A percentile compares a stretch with the other conserved stretches of the same genome.
phyloP scores from a whole-genome alignment of 2,797 vertebrate species.

The Pseudomugil gertrudae region DNA sequence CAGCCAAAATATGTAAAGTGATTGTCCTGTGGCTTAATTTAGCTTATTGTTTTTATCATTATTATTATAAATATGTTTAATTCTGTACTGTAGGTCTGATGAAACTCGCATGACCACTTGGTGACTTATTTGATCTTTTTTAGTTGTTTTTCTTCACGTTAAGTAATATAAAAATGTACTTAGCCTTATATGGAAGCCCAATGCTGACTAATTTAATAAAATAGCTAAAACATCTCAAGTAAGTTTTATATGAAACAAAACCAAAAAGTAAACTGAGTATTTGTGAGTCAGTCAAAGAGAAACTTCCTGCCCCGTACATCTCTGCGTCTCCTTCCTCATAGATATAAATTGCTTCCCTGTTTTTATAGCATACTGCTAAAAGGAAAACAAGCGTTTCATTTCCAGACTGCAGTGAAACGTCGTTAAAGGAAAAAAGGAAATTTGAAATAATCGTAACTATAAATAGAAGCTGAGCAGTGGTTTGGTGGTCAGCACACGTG shows the following conservation, averaged over 20 bases:
- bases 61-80: slow-evolving; percentile 3
- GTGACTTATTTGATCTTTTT: background rate
- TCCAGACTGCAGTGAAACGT: too few relatives aligned
- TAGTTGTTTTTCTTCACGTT: background rate
- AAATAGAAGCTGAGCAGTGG: too few relatives aligned
- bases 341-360: too few relatives aligned
- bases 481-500: background rate
- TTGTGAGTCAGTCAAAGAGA: background rate
- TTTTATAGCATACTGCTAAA: background rate
- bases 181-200: background rate
- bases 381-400: too few relatives aligned
- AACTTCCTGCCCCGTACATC: background rate
- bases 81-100: slow-evolving; percentile 41
- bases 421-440: too few relatives aligned
- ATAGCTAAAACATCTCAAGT: background rate
- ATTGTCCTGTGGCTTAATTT: slow-evolving; percentile 47
- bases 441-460: background rate
- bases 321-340: too few relatives aligned
- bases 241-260: background rate
- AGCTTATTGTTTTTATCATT: slow-evolving; percentile 8
- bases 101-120: slow-evolving; percentile 27
- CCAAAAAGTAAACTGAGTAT: background rate
- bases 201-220: background rate
- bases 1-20: slow-evolving; percentile 57
- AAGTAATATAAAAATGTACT: background rate